phyloP scores from a whole-genome alignment of 2,797 vertebrate species.

The Huso huso region DNA sequence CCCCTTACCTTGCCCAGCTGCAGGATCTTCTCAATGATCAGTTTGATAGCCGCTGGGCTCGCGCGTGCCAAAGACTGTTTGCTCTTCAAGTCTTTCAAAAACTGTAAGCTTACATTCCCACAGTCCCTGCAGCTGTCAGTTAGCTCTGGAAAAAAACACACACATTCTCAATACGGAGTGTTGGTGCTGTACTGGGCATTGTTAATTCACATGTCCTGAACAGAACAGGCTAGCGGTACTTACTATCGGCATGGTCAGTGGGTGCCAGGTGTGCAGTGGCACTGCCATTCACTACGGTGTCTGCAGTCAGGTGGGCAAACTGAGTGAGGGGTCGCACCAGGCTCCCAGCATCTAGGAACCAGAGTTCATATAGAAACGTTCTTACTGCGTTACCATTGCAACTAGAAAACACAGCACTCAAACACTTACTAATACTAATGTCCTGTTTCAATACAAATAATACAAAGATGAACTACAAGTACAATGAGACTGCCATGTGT shows the following conservation, averaged over 20 bases:
- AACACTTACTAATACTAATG: neutral
- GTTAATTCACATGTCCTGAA: too few species aligned
- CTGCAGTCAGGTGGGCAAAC: constrained; percentile 78
- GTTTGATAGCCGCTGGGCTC: constrained; percentile 52
- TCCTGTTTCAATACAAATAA: neutral
- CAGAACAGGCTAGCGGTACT: constrained; percentile 30
- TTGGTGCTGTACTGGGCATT: too few species aligned
- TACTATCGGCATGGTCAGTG: constrained; percentile 77
- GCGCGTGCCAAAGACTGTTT: constrained; percentile 57
- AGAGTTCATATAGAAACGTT: too few species aligned
- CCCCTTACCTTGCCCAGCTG: constrained; percentile 73
- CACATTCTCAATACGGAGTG: neutral
- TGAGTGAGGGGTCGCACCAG: constrained; percentile 79
- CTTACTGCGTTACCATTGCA: too few species aligned
- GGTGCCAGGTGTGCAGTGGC: constrained; percentile 88
- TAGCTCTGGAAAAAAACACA: constrained; percentile 58
- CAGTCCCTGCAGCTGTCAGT: constrained; percentile 74
- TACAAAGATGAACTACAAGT: constrained; percentile 9
- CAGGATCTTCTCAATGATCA: constrained; percentile 64
- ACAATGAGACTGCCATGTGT: too few species aligned
- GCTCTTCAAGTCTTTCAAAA: constrained; percentile 67
- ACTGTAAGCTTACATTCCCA: constrained; percentile 65
- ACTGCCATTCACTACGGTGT: constrained; percentile 80
- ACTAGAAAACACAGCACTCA: neutral
- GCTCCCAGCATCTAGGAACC: constrained; percentile 63